Base-by-base conservation (phyloP, 2,888 invertebrate species). In the Cephus spinipes region DNA sequence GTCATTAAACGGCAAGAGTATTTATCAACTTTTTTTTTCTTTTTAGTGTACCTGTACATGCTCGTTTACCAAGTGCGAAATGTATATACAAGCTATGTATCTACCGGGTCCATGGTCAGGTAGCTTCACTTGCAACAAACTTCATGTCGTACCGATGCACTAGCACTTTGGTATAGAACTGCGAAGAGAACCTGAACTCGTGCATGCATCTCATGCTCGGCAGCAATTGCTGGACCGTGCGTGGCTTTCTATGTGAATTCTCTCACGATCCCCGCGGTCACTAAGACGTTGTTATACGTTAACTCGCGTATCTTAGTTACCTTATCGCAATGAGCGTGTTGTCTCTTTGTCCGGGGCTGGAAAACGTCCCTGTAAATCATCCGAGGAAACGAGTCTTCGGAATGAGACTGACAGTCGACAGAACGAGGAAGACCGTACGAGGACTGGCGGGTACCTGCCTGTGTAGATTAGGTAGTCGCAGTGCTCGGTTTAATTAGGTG, bases 221-320 rank as follows among this genome's bases (percentile, higher is more conserved):
- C 76, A 40, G 35, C 73, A 71, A 76, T 71, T 76, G 71, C 76
- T 69, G 40, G 34, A 55, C 73, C 34, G 73, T 78, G 73, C 68
- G 73, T 75, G 73, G 73, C 75, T 84, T 84, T 83, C 84, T 83
- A 83, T 84, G 85, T 82, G 85, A 87, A 88, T 88, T 87, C 86
- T 88, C 88, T 87, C 88, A 88, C 88, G 88, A 87, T 88, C 85
- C 86, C 84, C 79, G 81, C 80, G 85, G 79, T 82, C 84, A 83
- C 85, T 84, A 82, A 83, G 84, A 78, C 77, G 81, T 77, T 86
- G 85, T 84, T 85, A 80, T 86, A 85, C 87, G 87, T 87, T 87
- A 86, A 86, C 81, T 83, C 84, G 84, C 82, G 84, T 89, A 90
- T 90, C 89, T 89, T 82, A 83, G 85, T 85, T 86, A 87, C 87